Evolutionary conservation across 2,113 vertebrate species (phyloP).

Genomic region (Serilophus lunatus): DNA sequence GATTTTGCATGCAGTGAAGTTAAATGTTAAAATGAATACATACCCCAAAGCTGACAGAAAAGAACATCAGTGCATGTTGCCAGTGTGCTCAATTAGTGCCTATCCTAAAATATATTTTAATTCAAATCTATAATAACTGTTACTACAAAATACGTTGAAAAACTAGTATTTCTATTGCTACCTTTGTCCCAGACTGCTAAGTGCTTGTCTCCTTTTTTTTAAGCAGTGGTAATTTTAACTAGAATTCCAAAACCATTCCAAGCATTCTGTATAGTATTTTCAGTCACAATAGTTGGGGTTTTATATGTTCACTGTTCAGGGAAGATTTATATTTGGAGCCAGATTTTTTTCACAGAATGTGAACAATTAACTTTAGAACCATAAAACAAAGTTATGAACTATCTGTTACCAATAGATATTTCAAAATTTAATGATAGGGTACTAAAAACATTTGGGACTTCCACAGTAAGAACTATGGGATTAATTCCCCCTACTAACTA

Average conservation of each 20-base stretch:
- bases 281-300: neutral
- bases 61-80: neutral
- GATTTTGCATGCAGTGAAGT: conserved; percentile 30
- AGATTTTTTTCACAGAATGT: neutral
- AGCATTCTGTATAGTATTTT: neutral
- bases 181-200: neutral
- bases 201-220: neutral
- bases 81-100: neutral
- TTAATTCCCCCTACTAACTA: neutral
- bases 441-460: neutral
- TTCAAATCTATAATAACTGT: neutral
- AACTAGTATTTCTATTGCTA: neutral
- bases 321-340: neutral
- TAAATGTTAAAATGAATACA: conserved; percentile 47
- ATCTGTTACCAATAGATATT: neutral
- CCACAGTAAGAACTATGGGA: neutral
- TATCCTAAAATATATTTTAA: neutral
- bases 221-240: conserved; percentile 16
- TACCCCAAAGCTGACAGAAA: neutral
- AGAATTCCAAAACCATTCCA: neutral
- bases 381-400: conserved; percentile 20
- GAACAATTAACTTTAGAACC: neutral
- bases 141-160: neutral
- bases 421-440: neutral
- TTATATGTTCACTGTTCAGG: neutral